Conservation (phyloP, 2,113 vertebrate species). For the Machaerirhynchus nigripectus region DNA sequence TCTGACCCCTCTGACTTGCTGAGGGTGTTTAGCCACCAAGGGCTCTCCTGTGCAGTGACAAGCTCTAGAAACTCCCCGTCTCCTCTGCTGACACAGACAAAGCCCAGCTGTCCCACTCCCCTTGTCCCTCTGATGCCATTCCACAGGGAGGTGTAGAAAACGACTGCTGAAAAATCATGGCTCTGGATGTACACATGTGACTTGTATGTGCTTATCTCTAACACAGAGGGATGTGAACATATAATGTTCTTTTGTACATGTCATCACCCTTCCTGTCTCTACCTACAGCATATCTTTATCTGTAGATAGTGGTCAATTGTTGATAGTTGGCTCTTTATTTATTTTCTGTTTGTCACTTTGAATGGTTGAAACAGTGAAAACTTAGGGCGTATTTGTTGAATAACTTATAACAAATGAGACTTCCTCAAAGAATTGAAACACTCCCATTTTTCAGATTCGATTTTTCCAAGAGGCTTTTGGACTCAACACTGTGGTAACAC, state of each 20-base stretch:
- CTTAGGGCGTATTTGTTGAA: background rate
- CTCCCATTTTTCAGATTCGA: background rate
- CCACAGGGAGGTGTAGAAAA: background rate
- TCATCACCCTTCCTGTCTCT: background rate
- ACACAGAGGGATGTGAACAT: fast-evolving
- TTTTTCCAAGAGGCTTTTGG: background rate
- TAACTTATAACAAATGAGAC: background rate
- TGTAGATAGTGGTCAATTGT: background rate
- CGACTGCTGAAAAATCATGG: background rate
- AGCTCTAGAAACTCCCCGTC: background rate
- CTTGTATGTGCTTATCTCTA: background rate
- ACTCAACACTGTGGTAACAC: background rate
- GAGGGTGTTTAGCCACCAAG: background rate
- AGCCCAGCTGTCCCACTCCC: background rate
- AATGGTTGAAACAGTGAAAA: background rate
- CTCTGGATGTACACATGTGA: background rate
- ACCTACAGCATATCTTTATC: background rate
- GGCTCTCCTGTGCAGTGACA: background rate
- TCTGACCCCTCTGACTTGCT: background rate
- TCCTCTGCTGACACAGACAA: background rate
- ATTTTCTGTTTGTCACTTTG: background rate
- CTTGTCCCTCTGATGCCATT: background rate
- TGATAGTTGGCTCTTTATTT: background rate
- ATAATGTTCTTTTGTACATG: background rate
- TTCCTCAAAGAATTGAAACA: background rate